Conservation (phyloP, 2,888 invertebrate genomes). For the Mesorhabditis sp. region DNA sequence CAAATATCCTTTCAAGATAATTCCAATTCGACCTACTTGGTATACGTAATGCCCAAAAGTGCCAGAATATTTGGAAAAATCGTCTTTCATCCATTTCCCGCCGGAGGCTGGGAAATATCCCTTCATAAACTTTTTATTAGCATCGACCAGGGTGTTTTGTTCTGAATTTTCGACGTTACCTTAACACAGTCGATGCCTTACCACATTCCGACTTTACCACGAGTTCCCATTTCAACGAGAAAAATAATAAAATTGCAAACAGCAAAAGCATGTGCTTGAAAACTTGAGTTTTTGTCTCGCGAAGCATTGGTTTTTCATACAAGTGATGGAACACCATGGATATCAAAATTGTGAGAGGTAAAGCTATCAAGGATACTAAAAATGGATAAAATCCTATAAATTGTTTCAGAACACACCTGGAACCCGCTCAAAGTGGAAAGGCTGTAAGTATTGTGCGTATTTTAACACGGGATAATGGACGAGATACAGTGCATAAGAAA, state of each 20-base stretch:
- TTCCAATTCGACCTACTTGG: too few species aligned
- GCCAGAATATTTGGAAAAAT: too few species aligned
- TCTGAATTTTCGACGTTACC: too few species aligned
- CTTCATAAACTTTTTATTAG: too few species aligned
- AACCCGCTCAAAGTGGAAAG: too few species aligned
- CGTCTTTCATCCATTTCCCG: too few species aligned
- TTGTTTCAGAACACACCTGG: too few species aligned
- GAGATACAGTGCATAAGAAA: constrained; percentile 3
- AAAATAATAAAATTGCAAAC: neutral
- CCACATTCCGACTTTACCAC: neutral
- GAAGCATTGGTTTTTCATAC: neutral
- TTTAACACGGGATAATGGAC: neutral
- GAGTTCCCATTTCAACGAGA: neutral
- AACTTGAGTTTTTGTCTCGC: neutral
- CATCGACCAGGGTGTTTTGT: too few species aligned
- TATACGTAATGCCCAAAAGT: too few species aligned
- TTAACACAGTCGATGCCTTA: neutral
- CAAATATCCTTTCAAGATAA: too few species aligned
- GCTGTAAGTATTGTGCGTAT: neutral
- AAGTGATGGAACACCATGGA: neutral
- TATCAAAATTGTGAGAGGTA: neutral
- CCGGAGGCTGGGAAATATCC: too few species aligned
- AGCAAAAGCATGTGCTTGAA: neutral
- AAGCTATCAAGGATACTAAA: neutral
- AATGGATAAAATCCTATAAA: too few species aligned